Percentiles rank a stretch among this genome's conserved stretches.
Evolutionary conservation across 2,797 vertebrate species (phyloP).

Genomic region (Molossus alvarezi): DNA sequence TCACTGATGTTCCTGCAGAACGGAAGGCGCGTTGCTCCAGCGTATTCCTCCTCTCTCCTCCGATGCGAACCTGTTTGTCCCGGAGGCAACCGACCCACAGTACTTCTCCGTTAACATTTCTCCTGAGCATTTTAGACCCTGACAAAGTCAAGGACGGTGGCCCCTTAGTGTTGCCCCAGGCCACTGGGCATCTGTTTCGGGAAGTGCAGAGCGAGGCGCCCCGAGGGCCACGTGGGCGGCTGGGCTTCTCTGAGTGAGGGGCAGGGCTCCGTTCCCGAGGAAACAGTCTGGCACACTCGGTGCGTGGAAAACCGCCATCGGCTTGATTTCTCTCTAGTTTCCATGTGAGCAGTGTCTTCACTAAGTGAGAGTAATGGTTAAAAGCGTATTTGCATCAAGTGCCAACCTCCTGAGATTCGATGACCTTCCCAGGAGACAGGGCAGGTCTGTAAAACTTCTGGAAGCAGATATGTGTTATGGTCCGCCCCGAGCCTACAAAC

Average conservation of each 20-base stretch:
- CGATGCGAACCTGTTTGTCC: background rate
- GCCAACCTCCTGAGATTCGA: background rate
- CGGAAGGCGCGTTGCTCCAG: background rate
- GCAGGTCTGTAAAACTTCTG: background rate
- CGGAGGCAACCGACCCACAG: background rate
- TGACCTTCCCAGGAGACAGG: background rate
- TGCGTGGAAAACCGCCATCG: background rate
- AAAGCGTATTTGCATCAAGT: background rate
- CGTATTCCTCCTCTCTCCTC: background rate
- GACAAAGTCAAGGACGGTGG: background rate
- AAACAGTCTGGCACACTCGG: background rate
- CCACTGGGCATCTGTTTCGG: background rate
- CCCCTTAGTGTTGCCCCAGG: background rate
- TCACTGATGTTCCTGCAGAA: background rate
- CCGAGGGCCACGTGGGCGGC: accelerated
- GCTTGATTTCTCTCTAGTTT: background rate
- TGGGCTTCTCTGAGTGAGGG: too few species aligned
- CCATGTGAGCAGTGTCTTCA: background rate
- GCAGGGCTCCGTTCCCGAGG: background rate
- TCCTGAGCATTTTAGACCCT: background rate
- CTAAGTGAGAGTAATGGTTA: background rate
- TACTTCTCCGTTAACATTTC: background rate
- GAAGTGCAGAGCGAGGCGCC: background rate
- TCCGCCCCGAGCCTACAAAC: slow-evolving; percentile 22
- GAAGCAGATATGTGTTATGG: slow-evolving; percentile 26